phyloP scores from a whole-genome alignment of 1,140 invertebrate species.

The Drosophila nannoptera region DNA sequence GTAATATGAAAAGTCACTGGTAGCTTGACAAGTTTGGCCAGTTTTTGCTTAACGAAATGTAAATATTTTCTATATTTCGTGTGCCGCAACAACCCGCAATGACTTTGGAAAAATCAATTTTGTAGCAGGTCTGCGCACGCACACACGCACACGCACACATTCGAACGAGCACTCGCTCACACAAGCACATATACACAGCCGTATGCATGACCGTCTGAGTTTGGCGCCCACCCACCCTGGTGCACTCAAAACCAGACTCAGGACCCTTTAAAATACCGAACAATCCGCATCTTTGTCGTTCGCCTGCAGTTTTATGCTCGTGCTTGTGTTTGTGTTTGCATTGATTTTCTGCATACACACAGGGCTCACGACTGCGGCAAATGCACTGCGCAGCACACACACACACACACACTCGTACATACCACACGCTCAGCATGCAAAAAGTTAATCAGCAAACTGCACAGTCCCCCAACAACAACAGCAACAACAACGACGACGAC shows the following conservation, averaged over 20 bases:
- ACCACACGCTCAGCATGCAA: constrained; percentile 66
- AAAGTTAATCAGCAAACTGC: constrained; percentile 68
- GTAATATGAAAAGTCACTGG: background rate
- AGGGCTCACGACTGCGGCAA: constrained; percentile 34
- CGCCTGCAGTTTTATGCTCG: constrained; percentile 50
- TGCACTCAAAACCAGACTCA: constrained; percentile 36
- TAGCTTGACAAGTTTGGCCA: constrained; percentile 17
- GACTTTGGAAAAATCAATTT: constrained; percentile 76
- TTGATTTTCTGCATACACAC: constrained; percentile 65
- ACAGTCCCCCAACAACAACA: constrained; percentile 40
- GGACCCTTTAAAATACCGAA: constrained; percentile 33
- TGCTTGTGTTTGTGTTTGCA: constrained; percentile 54
- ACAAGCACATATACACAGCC: background rate
- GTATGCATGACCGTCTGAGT: constrained; percentile 7
- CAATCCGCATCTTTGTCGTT: constrained; percentile 27
- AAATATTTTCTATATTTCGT: constrained; percentile 26
- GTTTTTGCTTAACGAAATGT: constrained; percentile 10
- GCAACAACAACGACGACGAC: constrained; percentile 23
- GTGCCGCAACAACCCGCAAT: constrained; percentile 55
- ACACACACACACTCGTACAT: constrained; percentile 17
- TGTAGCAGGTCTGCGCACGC: constrained; percentile 63
- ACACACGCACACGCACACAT: constrained; percentile 19
- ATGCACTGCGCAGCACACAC: constrained; percentile 45
- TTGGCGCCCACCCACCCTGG: constrained; percentile 64
- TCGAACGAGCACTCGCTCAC: constrained; percentile 2